These are phyloP conservation scores for Ctenopoma multispine DNA, from an alignment of 2,797 vertebrate genomes.

Conservation along the genomic window DNA sequence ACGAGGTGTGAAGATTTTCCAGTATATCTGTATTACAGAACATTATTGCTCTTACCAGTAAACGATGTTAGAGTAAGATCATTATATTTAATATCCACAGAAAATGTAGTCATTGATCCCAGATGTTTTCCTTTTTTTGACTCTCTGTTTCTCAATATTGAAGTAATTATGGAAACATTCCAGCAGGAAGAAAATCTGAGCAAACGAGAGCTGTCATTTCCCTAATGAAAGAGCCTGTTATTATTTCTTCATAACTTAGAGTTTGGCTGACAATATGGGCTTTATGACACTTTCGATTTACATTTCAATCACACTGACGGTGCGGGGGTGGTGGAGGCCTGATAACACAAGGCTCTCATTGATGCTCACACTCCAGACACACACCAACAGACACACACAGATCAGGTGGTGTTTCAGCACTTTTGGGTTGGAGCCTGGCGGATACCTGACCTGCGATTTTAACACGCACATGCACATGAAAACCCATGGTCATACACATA, in stretches of 20 bases:
- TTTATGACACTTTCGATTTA: slow-evolving; percentile 74
- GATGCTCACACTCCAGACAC: slow-evolving; percentile 47
- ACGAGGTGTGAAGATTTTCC: slow-evolving; percentile 6
- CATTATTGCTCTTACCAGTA: slow-evolving; percentile 18
- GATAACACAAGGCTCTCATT: slow-evolving; percentile 75
- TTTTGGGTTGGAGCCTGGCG: slow-evolving; percentile 45
- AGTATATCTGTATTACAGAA: slow-evolving; percentile 7
- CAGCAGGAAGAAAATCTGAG: slow-evolving; percentile 60
- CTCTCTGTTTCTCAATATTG: slow-evolving; percentile 58
- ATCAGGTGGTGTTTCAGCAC: slow-evolving; percentile 51
- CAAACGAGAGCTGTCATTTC: slow-evolving; percentile 67
- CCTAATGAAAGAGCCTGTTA: slow-evolving; percentile 74
- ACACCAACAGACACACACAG: slow-evolving; percentile 32
- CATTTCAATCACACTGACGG: slow-evolving; percentile 63
- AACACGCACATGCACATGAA: slow-evolving; percentile 25
- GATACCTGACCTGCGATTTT: slow-evolving; percentile 56
- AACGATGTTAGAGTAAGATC: slow-evolving; percentile 37
- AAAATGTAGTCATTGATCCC: slow-evolving; percentile 68
- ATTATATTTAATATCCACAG: slow-evolving; percentile 55
- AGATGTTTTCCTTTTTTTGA: slow-evolving; percentile 44
- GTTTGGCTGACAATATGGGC: slow-evolving; percentile 68
- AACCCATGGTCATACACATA: slow-evolving; percentile 13
- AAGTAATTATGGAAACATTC: slow-evolving; percentile 72
- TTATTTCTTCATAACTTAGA: slow-evolving; percentile 68
- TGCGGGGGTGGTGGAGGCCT: background rate